phyloP scores from a whole-genome alignment of 2,888 invertebrate species.

The Lagria hirta region DNA sequence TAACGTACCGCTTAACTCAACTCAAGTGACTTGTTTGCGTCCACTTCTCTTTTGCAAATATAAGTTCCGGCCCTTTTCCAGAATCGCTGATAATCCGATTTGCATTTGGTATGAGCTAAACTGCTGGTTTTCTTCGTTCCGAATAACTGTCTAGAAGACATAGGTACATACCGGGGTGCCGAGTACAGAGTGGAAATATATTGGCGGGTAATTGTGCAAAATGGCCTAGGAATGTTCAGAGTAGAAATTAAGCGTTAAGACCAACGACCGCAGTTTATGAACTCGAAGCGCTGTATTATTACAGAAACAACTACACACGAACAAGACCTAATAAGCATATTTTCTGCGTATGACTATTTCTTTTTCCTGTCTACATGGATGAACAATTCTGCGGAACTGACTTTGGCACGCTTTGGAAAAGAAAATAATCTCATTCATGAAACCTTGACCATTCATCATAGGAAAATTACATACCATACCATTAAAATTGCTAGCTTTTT shows the following conservation, averaged over 20 bases:
- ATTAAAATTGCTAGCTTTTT: no score
- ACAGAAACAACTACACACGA: conserved; percentile 43
- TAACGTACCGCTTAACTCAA: no score
- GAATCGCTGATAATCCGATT: conserved; percentile 2
- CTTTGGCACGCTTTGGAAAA: no score
- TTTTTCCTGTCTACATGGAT: conserved; percentile 36
- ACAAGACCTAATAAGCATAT: conserved; percentile 41
- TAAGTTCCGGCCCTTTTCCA: no score
- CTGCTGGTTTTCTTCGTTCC: neutral
- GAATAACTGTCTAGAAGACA: conserved; percentile 1
- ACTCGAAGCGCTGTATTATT: conserved; percentile 40
- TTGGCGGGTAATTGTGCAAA: conserved; percentile 26
- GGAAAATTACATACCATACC: no score
- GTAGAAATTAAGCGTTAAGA: conserved; percentile 29
- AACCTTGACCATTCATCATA: no score
- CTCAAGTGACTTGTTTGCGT: no score
- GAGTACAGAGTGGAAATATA: conserved; percentile 21
- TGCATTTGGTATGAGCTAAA: no score
- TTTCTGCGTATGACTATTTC: conserved; percentile 41
- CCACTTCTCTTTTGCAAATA: no score
- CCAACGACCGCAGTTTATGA: conserved; percentile 41
- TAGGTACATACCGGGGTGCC: conserved; percentile 9
- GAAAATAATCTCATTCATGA: neutral
- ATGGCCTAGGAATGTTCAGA: conserved; percentile 26
- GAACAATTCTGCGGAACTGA: conserved; percentile 14